Base-by-base conservation (phyloP, 2,797 vertebrate genomes). In the Microctenopoma lineatum region DNA sequence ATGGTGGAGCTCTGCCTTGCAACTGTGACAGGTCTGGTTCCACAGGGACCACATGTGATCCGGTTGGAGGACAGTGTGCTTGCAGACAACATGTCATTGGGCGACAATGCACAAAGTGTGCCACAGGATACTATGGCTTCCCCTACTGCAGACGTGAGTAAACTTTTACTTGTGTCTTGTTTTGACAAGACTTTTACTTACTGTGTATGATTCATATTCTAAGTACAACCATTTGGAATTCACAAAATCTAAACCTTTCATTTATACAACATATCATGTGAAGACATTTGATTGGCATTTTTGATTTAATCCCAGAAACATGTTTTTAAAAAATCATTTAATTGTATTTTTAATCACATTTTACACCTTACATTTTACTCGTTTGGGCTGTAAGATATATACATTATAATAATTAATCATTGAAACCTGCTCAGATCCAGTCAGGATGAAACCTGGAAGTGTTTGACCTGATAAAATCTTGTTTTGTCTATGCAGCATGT, bases 101-200 rank as follows among this genome's bases (percentile, higher is more conserved):
- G 4, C 94, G 93, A 14, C 94, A 59, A 68, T 99, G 97, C 77
- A 96, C 90, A 42, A 94, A 89, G n/a, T 99, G 97, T 77, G 93
- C 84, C 5, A 95, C 92, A 0, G 96, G 96, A 74, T 95, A 94
- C 90, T 98, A 95, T 0, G 95, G 96, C 79, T 99, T 98, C 86
- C 97, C 97, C 0, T 92, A 90, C 84, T 99, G 97, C 92, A 95
- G 84, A 82, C 61, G 97, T 99, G 80, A 95, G 96, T 93, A 36
- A 57, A 60, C 4, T n/a, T 16, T 57, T 42, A 18, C 18, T 45
- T 52, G 50, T 44, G 18, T 21, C 14, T 36, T 58, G 10, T 36
- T 45, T n/a, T 45, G 42, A 45, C 42, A 45, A 38, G 32, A 34
- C 32, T 34, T 34, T 7, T 34, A 34, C 32, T 34, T 2, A 14